Conservation (phyloP, 2,113 vertebrate species). For the Dunckerocampus dactyliophorus region DNA sequence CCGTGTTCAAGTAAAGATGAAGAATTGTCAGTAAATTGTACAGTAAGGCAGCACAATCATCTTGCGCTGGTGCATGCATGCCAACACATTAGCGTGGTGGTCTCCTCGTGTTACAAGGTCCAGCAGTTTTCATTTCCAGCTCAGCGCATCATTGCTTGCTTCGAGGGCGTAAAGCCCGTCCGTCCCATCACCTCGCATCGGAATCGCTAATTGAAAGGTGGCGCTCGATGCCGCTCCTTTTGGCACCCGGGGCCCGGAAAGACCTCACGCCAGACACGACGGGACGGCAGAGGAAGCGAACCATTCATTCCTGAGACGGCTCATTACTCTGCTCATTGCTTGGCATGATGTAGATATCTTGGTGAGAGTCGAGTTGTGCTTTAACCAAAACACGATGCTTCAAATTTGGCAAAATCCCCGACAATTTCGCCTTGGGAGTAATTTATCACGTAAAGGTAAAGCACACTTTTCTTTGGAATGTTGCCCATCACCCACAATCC, state of each 20-base stretch:
- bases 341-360: background rate
- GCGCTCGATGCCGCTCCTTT: slow-evolving; percentile 30
- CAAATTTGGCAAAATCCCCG: background rate
- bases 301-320: background rate
- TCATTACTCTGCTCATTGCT: slow-evolving; percentile 5
- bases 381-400: background rate
- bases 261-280: slow-evolving; percentile 10
- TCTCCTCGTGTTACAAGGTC: slow-evolving; percentile 29
- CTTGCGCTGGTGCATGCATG: background rate
- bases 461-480: too few relatives aligned
- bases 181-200: slow-evolving; percentile 4
- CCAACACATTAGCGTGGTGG: slow-evolving; percentile 9
- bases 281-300: background rate
- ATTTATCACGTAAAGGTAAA: too few relatives aligned
- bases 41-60: too few relatives aligned
- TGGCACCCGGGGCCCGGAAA: slow-evolving; percentile 29
- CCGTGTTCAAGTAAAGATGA: too few relatives aligned
- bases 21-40: too few relatives aligned
- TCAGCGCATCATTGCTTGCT: slow-evolving; percentile 27
- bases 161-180: slow-evolving; percentile 21
- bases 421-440: too few relatives aligned
- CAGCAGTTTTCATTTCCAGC: slow-evolving; percentile 23
- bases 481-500: too few relatives aligned
- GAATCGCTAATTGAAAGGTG: slow-evolving; percentile 42
- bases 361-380: background rate